Percentiles rank a stretch among this genome's conserved stretches.
phyloP scores from a whole-genome alignment of 2,113 vertebrate genomes.

The Chaetura pelagica region DNA sequence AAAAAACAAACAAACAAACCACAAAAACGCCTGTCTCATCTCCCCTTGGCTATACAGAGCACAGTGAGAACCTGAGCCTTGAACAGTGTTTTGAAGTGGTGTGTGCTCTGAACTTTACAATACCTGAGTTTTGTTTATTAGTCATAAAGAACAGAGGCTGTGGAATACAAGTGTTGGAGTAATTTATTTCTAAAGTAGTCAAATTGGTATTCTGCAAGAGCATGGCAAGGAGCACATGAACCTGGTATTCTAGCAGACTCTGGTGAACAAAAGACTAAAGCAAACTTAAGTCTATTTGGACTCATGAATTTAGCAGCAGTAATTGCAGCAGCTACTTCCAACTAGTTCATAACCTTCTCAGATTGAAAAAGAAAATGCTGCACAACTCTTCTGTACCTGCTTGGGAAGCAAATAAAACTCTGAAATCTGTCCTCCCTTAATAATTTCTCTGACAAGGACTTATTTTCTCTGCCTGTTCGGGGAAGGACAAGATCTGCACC shows the following conservation, averaged over 20 bases:
- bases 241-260: neutral
- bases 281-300: neutral
- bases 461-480: neutral
- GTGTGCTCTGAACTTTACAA: neutral
- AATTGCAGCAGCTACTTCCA: neutral
- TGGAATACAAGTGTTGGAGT: neutral
- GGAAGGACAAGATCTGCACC: neutral
- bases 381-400: neutral
- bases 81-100: neutral
- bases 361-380: neutral
- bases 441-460: neutral
- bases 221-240: neutral
- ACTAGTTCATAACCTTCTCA: neutral
- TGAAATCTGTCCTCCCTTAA: neutral
- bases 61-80: neutral
- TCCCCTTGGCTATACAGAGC: neutral
- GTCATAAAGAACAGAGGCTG: neutral
- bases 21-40: neutral
- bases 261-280: neutral
- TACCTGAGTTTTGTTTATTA: neutral
- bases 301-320: rapidly evolving
- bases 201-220: neutral
- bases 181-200: neutral
- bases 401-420: neutral
- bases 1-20: neutral